Evolutionary conservation across 1,140 invertebrate species (phyloP).

Genomic region (Trigoniulus corallinus): DNA sequence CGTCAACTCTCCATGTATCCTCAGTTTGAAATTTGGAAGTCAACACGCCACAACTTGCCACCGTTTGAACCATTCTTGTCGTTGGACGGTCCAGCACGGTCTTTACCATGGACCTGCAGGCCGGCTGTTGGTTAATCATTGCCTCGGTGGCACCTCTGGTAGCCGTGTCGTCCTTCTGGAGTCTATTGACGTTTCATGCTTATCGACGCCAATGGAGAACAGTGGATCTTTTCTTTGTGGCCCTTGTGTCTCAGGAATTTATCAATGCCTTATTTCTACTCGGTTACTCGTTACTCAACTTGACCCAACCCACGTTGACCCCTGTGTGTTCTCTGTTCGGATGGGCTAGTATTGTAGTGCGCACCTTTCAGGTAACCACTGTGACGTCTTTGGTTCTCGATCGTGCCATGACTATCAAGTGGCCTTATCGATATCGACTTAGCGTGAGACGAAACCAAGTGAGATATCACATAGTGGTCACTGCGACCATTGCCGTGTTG

Average conservation of each 20-base stretch:
- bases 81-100: too few relatives aligned
- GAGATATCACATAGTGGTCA: constrained; percentile 34
- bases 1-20: too few relatives aligned
- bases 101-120: neutral
- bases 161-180: constrained; percentile 31
- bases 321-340: constrained; percentile 27
- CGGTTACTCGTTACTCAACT: constrained; percentile 5
- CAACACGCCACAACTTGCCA: too few relatives aligned
- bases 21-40: too few relatives aligned
- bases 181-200: constrained; percentile 30
- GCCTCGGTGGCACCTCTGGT: constrained; percentile 34
- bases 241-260: constrained; percentile 29
- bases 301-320: constrained; percentile 25
- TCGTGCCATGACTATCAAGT: constrained; percentile 28
- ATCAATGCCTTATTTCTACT: constrained; percentile 12
- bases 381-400: constrained; percentile 33
- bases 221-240: constrained; percentile 36
- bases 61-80: too few relatives aligned
- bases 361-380: constrained; percentile 35
- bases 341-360: constrained; percentile 32
- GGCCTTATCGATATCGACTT: constrained; percentile 30
- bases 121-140: constrained; percentile 26
- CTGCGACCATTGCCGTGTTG: constrained; percentile 31
- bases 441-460: constrained; percentile 32
- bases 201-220: constrained; percentile 32